phyloP scores from a whole-genome alignment of 2,888 invertebrate genomes.

The Muscina levida region DNA sequence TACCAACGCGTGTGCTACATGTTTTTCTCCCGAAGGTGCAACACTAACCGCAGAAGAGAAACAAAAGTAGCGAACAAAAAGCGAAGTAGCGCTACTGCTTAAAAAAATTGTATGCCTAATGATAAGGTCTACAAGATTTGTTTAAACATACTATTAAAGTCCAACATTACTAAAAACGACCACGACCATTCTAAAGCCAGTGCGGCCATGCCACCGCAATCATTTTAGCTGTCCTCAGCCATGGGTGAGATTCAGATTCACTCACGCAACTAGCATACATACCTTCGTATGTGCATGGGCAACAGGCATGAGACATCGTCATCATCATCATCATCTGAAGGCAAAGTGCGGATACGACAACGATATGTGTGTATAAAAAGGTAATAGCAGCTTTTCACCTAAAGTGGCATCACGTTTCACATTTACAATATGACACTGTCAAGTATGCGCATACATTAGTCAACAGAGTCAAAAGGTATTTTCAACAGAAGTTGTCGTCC shows the following conservation, averaged over 20 bases:
- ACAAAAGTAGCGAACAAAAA: neutral
- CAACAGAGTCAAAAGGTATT: constrained; percentile 55
- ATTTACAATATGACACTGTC: constrained; percentile 67
- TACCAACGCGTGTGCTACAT: constrained; percentile 61
- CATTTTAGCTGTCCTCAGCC: neutral
- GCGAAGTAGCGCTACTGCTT: constrained; percentile 60
- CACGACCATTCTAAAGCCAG: constrained; percentile 22
- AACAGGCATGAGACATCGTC: neutral
- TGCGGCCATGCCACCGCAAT: neutral
- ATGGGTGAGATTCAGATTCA: constrained; percentile 21
- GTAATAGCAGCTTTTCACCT: constrained; percentile 65
- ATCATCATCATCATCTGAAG: neutral
- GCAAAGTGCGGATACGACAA: constrained; percentile 1
- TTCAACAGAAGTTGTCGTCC: constrained; percentile 59
- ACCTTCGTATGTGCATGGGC: neutral
- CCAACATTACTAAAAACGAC: constrained; percentile 53
- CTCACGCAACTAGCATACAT: constrained; percentile 11
- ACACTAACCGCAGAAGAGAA: constrained; percentile 34
- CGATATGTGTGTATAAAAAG: constrained; percentile 35
- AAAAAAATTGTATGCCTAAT: constrained; percentile 59
- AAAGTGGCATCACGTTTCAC: constrained; percentile 69
- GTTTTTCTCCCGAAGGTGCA: constrained; percentile 56
- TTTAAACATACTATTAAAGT: constrained; percentile 60
- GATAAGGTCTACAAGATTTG: constrained; percentile 66
- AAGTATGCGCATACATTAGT: constrained; percentile 66